A percentile compares a stretch with the other conserved stretches of the same genome.
Evolutionary conservation across 2,888 invertebrate species (phyloP).

Genomic region (Drosophila fulvimacula): DNA sequence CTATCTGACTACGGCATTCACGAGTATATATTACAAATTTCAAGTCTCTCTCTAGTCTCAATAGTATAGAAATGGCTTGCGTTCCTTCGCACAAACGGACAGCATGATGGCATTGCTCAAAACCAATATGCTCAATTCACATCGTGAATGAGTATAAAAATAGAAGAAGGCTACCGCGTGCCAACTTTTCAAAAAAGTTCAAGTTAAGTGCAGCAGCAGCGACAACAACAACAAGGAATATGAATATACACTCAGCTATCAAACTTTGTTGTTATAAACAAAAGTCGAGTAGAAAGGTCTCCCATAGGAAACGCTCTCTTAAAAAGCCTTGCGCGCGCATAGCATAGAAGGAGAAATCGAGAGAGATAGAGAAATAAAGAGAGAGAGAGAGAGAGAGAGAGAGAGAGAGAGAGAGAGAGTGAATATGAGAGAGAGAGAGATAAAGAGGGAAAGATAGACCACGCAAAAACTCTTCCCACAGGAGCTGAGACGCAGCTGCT

Average conservation of each 20-base stretch:
- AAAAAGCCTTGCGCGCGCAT: constrained; percentile 68
- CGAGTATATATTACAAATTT: too few relatives aligned
- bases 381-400: constrained; percentile 5
- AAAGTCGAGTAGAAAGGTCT: constrained; percentile 40
- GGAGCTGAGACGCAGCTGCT: constrained; percentile 70
- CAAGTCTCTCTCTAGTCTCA: too few relatives aligned
- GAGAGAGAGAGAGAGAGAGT: not conserved
- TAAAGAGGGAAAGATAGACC: constrained; percentile 4
- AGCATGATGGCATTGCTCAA: too few relatives aligned
- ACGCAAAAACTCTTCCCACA: constrained; percentile 61
- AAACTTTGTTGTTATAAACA: constrained; percentile 67
- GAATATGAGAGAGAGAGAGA: constrained; percentile 1
- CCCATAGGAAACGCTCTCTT: constrained; percentile 22
- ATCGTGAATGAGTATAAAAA: too few relatives aligned
- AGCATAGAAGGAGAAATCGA: constrained; percentile 14
- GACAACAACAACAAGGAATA: constrained; percentile 17
- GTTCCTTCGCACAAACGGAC: too few relatives aligned
- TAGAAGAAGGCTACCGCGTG: constrained; percentile 41
- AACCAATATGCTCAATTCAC: too few relatives aligned
- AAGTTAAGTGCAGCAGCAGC: constrained; percentile 64
- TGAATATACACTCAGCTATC: constrained; percentile 26
- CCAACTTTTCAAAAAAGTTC: constrained; percentile 68
- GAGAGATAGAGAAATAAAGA: constrained; percentile 6
- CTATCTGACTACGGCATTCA: too few relatives aligned
- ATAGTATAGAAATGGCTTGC: too few relatives aligned